phyloP scores from a whole-genome alignment of 2,888 invertebrate species.

The Calliscelio sp. region DNA sequence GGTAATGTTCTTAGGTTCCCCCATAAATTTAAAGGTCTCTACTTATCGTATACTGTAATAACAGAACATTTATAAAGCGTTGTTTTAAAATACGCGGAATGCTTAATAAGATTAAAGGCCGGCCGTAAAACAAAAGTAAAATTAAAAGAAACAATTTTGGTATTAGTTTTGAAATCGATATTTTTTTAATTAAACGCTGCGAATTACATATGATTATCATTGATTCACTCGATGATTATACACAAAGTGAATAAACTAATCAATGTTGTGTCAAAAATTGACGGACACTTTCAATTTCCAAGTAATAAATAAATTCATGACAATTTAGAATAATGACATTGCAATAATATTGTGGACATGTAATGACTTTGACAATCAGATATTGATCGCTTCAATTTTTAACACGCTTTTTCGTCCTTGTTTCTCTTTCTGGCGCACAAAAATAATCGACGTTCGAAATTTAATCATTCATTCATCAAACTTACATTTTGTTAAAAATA shows the following conservation, averaged over 20 bases:
- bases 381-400: slow-evolving; percentile 48
- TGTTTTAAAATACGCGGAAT: slow-evolving; percentile 18
- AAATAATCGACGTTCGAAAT: slow-evolving; percentile 29
- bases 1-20: slow-evolving; percentile 67
- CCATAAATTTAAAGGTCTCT: slow-evolving; percentile 59
- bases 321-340: slow-evolving; percentile 56
- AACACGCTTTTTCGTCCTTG: slow-evolving; percentile 8
- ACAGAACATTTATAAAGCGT: slow-evolving; percentile 38
- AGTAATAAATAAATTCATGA: slow-evolving; percentile 61
- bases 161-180: slow-evolving; percentile 18
- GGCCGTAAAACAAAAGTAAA: neutral
- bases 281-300: slow-evolving; percentile 68
- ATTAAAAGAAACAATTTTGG: neutral
- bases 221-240: slow-evolving; percentile 48
- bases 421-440: slow-evolving; percentile 1
- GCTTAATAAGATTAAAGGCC: slow-evolving; percentile 29
- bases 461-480: slow-evolving; percentile 41
- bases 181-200: slow-evolving; percentile 49
- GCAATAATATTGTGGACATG: slow-evolving; percentile 41
- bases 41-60: slow-evolving; percentile 59
- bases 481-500: neutral
- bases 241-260: slow-evolving; percentile 49
- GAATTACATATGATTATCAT: slow-evolving; percentile 25
- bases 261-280: slow-evolving; percentile 45
- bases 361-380: slow-evolving; percentile 50